A percentile compares a stretch with the other conserved stretches of the same genome.
These are phyloP conservation scores for Psilopogon haemacephalus DNA, from an alignment of 2,113 vertebrate species.

Conservation along the genomic window DNA sequence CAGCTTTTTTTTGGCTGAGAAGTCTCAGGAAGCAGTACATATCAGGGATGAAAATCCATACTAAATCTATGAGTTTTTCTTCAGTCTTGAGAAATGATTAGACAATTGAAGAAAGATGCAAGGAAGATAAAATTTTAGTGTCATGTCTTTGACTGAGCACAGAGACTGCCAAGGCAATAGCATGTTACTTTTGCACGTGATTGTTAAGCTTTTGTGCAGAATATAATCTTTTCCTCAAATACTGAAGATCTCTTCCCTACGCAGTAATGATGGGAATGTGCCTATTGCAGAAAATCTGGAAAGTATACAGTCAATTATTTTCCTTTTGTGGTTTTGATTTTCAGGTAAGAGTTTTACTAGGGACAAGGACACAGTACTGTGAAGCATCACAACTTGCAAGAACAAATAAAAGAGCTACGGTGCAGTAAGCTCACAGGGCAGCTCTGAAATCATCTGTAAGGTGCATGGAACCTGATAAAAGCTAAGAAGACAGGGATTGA, in stretches of 20 bases:
- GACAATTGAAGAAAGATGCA: background rate
- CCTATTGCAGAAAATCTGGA: background rate
- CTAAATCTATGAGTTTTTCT: background rate
- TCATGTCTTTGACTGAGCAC: background rate
- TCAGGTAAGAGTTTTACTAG: background rate
- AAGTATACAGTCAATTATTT: background rate
- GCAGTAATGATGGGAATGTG: background rate
- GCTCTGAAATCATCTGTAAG: background rate
- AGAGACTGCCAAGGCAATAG: background rate
- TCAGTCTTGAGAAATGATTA: background rate
- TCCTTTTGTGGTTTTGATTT: background rate
- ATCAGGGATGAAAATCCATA: background rate
- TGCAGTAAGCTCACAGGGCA: background rate
- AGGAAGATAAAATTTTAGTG: background rate
- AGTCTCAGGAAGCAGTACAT: background rate
- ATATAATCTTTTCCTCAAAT: background rate
- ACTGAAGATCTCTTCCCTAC: background rate
- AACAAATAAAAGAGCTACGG: background rate
- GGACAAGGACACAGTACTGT: background rate
- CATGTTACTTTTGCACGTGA: background rate
- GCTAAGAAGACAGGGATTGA: background rate
- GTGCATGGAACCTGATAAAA: background rate
- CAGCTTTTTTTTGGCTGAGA: background rate
- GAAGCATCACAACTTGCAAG: background rate
- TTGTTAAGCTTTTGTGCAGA: background rate